Conservation (phyloP, 2,888 invertebrate genomes). For the Chydorus sphaericus region DNA sequence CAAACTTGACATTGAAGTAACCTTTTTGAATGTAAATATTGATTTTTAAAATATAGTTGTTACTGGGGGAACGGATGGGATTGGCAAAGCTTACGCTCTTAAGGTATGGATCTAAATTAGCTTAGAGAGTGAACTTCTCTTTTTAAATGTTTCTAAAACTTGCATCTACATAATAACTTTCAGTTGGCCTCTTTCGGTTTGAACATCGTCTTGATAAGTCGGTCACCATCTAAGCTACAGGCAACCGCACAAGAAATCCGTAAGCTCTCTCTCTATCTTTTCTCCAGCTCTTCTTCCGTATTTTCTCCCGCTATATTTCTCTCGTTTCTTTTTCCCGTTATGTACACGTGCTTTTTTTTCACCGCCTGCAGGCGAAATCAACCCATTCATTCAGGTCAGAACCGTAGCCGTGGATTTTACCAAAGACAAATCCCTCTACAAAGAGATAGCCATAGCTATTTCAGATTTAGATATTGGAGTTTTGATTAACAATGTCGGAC, state of each 20-base stretch:
- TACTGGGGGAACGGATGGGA: slow-evolving; percentile 12
- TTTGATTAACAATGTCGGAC: not conserved
- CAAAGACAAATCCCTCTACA: not conserved
- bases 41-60: slow-evolving; percentile 4
- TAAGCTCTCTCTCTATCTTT: too few species aligned
- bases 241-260: not conserved
- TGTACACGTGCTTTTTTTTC: not conserved
- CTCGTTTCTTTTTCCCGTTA: not conserved
- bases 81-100: slow-evolving; percentile 13
- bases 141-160: not conserved
- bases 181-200: slow-evolving; percentile 6
- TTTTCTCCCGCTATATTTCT: not conserved
- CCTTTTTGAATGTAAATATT: not conserved
- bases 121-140: not conserved
- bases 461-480: not conserved
- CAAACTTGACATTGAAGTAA: not conserved
- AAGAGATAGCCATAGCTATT: not conserved
- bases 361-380: not conserved
- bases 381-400: slow-evolving; percentile 42
- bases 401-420: slow-evolving; percentile 20
- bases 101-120: not conserved
- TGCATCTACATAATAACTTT: not conserved
- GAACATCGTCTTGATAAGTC: slow-evolving; percentile 6
- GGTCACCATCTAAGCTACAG: slow-evolving; percentile 3
- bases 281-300: too few species aligned